Percentiles rank a stretch among this genome's conserved stretches.
Evolutionary conservation across 1,140 invertebrate species (phyloP).

Genomic region (Drosophila hydei): DNA sequence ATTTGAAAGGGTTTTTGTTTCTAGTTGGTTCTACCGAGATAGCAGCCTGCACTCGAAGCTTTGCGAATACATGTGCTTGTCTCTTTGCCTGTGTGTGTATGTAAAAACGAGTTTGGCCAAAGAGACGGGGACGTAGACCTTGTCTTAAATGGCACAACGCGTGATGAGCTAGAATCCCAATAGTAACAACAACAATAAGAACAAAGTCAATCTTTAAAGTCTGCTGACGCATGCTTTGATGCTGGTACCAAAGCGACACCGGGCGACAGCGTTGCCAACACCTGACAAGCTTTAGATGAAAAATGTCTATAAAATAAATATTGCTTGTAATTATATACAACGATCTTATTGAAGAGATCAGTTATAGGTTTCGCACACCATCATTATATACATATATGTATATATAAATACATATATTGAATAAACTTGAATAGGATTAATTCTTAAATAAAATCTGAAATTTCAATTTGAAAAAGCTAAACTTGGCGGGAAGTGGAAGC

Average conservation of each 20-base stretch:
- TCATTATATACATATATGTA: too few relatives aligned
- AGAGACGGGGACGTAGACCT: constrained; percentile 51
- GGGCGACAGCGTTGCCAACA: neutral
- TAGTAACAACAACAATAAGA: constrained; percentile 5
- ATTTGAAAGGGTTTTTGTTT: constrained; percentile 44
- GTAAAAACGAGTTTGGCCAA: constrained; percentile 55
- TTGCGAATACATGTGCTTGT: neutral
- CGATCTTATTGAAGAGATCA: too few relatives aligned
- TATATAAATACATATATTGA: too few relatives aligned
- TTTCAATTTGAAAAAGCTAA: too few relatives aligned
- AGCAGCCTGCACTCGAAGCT: constrained; percentile 4
- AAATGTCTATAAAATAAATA: neutral
- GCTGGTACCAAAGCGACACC: constrained; percentile 7
- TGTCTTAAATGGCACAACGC: constrained; percentile 58
- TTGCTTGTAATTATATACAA: too few relatives aligned
- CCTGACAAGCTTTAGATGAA: neutral
- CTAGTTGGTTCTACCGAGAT: constrained; percentile 34
- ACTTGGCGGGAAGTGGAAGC: neutral
- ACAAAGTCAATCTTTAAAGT: constrained; percentile 5
- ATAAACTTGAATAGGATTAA: too few relatives aligned
- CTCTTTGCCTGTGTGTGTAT: constrained; percentile 8
- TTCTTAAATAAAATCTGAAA: too few relatives aligned
- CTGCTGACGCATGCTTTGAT: constrained; percentile 22
- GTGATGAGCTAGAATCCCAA: constrained; percentile 44
- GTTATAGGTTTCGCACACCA: too few relatives aligned